A percentile compares a stretch with the other conserved stretches of the same genome.
These are phyloP conservation scores for Xiphophorus birchmanni DNA, from an alignment of 2,797 vertebrate species.

Conservation along the genomic window DNA sequence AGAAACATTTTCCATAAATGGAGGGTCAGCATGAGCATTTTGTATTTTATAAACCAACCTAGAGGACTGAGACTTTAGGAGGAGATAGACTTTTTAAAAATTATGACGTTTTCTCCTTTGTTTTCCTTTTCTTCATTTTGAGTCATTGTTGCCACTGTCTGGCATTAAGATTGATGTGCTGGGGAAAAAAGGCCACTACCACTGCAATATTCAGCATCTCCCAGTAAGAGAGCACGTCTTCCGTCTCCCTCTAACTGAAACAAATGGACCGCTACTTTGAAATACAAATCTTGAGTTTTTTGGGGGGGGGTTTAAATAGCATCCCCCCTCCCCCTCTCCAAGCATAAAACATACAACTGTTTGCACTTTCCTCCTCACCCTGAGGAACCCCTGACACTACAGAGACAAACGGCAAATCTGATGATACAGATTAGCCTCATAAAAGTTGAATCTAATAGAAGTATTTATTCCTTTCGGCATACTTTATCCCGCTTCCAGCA, in stretches of 20 bases:
- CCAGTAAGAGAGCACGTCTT: background rate
- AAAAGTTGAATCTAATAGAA: constrained; percentile 10
- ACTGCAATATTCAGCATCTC: background rate
- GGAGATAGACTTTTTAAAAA: background rate
- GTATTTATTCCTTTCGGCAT: constrained; percentile 1
- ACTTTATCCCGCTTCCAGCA: constrained; percentile 9
- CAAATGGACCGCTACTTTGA: background rate
- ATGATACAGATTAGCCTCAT: constrained; percentile 10
- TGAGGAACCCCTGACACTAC: background rate
- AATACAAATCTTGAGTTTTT: background rate
- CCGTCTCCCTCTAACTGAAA: background rate
- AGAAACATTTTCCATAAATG: background rate
- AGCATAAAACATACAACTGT: background rate
- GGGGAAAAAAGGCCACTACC: background rate
- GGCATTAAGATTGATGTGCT: background rate
- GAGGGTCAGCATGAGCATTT: background rate
- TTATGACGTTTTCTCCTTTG: background rate
- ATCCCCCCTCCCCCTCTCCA: background rate
- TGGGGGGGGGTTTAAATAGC: background rate
- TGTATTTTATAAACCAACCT: background rate
- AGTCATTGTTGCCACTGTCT: background rate
- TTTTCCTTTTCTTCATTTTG: background rate
- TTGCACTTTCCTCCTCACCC: background rate
- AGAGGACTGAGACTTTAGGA: background rate
- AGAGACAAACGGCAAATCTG: background rate